Percentiles rank a stretch among this genome's conserved stretches.
These are phyloP conservation scores for Archegozetes longisetosus DNA, from an alignment of 1,140 invertebrate genomes.

Conservation along the genomic window DNA sequence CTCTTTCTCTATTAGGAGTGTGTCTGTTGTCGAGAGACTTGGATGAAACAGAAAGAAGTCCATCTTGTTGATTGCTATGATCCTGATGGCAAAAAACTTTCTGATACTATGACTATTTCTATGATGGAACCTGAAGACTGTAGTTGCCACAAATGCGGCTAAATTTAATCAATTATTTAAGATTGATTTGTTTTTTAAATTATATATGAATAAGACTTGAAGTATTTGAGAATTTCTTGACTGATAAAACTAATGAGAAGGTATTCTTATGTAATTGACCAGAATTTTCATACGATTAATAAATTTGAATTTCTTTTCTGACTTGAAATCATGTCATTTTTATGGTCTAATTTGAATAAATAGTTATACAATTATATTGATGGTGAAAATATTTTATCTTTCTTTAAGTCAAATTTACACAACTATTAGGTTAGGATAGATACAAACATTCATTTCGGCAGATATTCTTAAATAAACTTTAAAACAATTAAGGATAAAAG, in stretches of 20 bases:
- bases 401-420: too few relatives aligned
- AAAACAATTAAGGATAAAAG: too few relatives aligned
- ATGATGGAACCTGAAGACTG: constrained; percentile 68
- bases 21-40: constrained; percentile 73
- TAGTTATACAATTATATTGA: too few relatives aligned
- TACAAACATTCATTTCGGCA: too few relatives aligned
- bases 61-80: constrained; percentile 68
- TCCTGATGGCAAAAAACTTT: constrained; percentile 56
- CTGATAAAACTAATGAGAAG: background rate
- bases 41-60: constrained; percentile 55
- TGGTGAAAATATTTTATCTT: too few relatives aligned
- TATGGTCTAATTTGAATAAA: background rate
- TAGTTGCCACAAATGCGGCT: constrained; percentile 39
- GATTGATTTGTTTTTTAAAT: background rate
- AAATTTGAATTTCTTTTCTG: background rate
- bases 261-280: background rate
- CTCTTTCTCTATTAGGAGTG: constrained; percentile 48
- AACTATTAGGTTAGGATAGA: too few relatives aligned
- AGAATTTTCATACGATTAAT: background rate
- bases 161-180: background rate
- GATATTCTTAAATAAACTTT: too few relatives aligned
- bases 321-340: background rate
- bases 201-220: background rate
- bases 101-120: constrained; percentile 54
- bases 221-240: background rate